These are phyloP conservation scores for Masticophis lateralis DNA, from an alignment of 2,797 vertebrate genomes.

Conservation along the genomic window DNA sequence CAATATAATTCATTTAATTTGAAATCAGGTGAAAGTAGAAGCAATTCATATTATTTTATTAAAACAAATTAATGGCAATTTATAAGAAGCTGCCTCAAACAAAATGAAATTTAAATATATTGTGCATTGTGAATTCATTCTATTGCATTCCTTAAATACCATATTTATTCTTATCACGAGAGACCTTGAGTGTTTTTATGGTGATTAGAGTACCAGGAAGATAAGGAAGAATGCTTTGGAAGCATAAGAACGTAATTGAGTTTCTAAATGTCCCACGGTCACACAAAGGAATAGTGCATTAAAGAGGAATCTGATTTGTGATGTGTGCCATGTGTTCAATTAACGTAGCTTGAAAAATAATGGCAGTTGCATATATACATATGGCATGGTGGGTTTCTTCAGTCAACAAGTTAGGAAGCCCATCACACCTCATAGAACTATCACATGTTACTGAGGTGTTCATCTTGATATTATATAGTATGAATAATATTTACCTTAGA, in stretches of 20 bases:
- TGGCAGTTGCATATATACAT: neutral
- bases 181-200: neutral
- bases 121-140: neutral
- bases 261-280: neutral
- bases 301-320: neutral
- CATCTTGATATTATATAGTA: neutral
- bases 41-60: conserved; percentile 41
- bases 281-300: neutral
- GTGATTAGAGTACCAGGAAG: neutral
- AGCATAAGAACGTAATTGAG: neutral
- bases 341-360: neutral
- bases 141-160: neutral
- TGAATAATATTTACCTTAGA: neutral
- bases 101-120: neutral
- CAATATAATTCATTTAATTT: conserved; percentile 67
- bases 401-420: neutral
- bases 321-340: neutral
- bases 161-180: neutral
- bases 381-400: neutral
- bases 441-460: neutral
- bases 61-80: conserved; percentile 37
- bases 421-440: neutral
- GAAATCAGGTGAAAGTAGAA: conserved; percentile 55
- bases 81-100: neutral
- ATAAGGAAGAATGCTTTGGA: neutral